Conservation (phyloP, 92 coral and sea anemone genomes). For the Paragorgia papillata region DNA sequence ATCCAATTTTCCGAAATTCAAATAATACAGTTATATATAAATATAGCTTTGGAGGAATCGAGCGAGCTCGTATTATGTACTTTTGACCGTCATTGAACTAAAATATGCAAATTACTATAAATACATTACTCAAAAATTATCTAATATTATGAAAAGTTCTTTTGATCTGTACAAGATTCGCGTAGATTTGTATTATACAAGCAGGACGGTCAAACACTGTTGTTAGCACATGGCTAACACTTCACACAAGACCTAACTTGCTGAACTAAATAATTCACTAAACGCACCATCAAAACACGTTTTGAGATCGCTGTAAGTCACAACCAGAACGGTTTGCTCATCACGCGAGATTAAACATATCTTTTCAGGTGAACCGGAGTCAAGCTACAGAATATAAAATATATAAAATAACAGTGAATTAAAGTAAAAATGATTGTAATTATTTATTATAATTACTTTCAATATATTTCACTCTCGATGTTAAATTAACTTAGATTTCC, state of each 20-base stretch:
- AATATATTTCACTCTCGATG: too few relatives aligned
- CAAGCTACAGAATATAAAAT: constrained; percentile 87
- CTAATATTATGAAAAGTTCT: constrained; percentile 11
- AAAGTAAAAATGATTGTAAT: neutral
- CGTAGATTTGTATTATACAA: constrained; percentile 19
- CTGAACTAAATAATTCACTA: constrained; percentile 62
- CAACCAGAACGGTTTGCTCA: constrained; percentile 91
- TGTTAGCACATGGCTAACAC: neutral
- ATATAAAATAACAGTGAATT: neutral
- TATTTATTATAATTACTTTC: too few relatives aligned
- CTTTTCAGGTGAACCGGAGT: constrained; percentile 91
- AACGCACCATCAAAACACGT: constrained; percentile 90
- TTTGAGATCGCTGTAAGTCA: constrained; percentile 89
- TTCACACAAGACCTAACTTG: constrained; percentile 18
- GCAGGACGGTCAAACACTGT: neutral
- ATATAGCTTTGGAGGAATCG: constrained; percentile 14
- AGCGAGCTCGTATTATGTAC: neutral
- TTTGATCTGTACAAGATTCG: constrained; percentile 26
- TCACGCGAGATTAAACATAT: constrained; percentile 92
- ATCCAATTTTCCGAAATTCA: constrained; percentile 17
- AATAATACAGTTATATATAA: constrained; percentile 36
- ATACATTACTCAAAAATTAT: constrained; percentile 31
- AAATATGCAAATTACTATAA: constrained; percentile 39
- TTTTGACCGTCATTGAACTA: constrained; percentile 25
- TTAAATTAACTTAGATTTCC: too few relatives aligned